Conservation (phyloP, 2,113 vertebrate genomes). For the Gobiocypris rarus region DNA sequence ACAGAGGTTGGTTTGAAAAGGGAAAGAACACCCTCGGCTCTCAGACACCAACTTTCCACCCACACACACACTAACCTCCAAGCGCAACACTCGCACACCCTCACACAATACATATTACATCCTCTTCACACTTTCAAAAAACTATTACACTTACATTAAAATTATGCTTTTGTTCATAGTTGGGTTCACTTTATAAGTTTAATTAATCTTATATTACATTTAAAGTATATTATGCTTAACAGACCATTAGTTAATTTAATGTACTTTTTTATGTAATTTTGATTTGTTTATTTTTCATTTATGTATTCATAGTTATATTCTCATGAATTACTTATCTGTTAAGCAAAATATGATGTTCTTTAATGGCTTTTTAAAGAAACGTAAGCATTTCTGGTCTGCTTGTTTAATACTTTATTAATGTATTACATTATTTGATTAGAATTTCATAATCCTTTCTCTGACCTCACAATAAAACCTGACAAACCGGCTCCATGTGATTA, state of each 20-base stretch:
- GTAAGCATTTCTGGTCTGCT: not conserved
- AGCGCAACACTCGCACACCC: not conserved
- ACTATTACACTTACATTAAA: not conserved
- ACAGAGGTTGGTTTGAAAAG: slow-evolving; percentile 55
- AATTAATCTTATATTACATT: not conserved
- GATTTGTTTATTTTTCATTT: not conserved
- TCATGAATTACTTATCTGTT: not conserved
- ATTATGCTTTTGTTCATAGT: not conserved
- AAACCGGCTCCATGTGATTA: not conserved
- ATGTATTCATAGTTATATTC: not conserved
- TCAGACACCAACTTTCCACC: slow-evolving; percentile 52
- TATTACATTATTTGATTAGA: not conserved
- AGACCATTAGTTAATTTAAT: not conserved
- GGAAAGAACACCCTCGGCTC: slow-evolving; percentile 63
- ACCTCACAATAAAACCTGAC: not conserved
- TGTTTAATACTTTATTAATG: not conserved
- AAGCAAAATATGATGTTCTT: not conserved
- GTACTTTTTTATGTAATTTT: no score
- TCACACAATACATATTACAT: not conserved
- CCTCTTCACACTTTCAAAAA: not conserved
- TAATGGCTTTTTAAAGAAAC: not conserved
- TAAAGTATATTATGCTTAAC: not conserved
- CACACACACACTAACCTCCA: slow-evolving; percentile 47
- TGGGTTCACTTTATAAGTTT: not conserved
- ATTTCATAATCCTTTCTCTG: not conserved